phyloP scores from a whole-genome alignment of 2,113 vertebrate species.

The Ctenomys sociabilis region DNA sequence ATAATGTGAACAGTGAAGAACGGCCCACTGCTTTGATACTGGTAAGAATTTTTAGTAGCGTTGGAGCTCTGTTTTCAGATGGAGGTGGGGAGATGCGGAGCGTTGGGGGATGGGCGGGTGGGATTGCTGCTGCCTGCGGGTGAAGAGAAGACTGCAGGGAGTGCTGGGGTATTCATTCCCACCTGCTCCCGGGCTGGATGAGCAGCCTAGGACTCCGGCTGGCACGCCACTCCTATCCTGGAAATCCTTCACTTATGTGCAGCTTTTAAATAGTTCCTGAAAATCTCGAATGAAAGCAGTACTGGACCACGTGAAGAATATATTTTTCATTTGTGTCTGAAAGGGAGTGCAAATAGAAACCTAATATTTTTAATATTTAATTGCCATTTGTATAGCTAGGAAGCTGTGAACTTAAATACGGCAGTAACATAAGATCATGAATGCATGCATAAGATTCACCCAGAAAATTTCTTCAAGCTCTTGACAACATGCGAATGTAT shows the following conservation, averaged over 20 bases:
- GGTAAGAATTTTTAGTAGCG: conserved; percentile 72
- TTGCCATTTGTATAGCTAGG: conserved; percentile 28
- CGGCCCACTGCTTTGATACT: background rate
- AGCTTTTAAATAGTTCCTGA: background rate
- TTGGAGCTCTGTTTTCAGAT: background rate
- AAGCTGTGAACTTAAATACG: conserved; percentile 13
- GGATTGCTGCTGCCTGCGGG: background rate
- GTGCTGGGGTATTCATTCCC: conserved; percentile 24
- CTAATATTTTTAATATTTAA: background rate
- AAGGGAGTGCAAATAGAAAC: conserved; percentile 24
- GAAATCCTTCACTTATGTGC: background rate
- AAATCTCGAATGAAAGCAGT: conserved; percentile 17
- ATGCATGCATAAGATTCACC: conserved; percentile 50
- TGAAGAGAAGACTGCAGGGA: background rate
- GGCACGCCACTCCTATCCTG: background rate
- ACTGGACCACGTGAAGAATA: background rate
- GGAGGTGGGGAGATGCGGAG: rapidly evolving
- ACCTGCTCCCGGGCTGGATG: background rate
- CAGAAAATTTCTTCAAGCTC: conserved; percentile 35
- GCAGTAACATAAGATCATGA: conserved; percentile 45
- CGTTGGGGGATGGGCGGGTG: background rate
- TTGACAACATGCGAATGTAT: conserved; percentile 4
- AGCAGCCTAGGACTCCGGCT: background rate
- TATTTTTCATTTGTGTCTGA: conserved; percentile 26
- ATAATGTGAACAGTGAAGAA: conserved; percentile 1